phyloP scores from a whole-genome alignment of 1,140 invertebrate genomes.

The Nasonia vitripennis region DNA sequence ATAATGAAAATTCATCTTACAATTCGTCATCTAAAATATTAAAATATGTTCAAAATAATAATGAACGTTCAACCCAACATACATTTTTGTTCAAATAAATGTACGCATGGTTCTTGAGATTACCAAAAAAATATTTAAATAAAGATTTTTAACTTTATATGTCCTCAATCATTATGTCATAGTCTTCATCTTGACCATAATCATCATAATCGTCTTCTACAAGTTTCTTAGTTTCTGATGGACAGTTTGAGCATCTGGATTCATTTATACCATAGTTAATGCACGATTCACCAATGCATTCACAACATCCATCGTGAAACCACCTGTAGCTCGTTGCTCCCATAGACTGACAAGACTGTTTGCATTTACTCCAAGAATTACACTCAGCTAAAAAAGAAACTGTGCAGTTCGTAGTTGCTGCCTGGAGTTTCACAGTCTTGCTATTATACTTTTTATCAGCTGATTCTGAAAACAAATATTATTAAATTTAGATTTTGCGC shows the following conservation, averaged over 20 bases:
- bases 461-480: constrained; percentile 1
- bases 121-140: neutral
- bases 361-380: constrained; percentile 90
- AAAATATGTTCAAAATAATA: no score
- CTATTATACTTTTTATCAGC: neutral
- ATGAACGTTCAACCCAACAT: no score
- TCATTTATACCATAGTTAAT: constrained; percentile 93
- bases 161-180: neutral
- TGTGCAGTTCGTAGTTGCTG: constrained; percentile 87
- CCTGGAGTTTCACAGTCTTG: constrained; percentile 71
- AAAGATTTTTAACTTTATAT: neutral
- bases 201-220: constrained; percentile 57
- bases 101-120: no score
- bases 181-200: constrained; percentile 62
- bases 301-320: constrained; percentile 96
- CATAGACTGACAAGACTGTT: constrained; percentile 83
- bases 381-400: constrained; percentile 92
- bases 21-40: no score
- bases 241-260: constrained; percentile 75
- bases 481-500: neutral
- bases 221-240: constrained; percentile 52
- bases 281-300: constrained; percentile 91
- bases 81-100: no score
- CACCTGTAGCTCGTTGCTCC: constrained; percentile 84
- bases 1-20: no score